A percentile compares a stretch with the other conserved stretches of the same genome.
These are phyloP conservation scores for Porites evermanni DNA, from an alignment of 92 coral and sea anemone species.

Conservation along the genomic window DNA sequence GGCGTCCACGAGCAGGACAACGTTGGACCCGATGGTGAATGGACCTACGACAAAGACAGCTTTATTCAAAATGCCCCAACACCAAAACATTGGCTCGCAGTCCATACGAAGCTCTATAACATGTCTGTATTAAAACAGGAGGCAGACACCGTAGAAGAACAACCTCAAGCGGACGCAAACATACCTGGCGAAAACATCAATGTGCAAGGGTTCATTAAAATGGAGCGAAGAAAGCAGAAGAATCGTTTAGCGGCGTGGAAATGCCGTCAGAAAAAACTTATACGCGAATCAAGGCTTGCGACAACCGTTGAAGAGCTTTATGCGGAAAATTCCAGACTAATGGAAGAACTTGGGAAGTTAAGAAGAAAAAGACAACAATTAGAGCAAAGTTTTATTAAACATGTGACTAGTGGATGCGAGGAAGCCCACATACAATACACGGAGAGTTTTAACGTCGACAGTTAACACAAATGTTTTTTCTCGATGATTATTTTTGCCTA, in stretches of 20 bases:
- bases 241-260: constrained; percentile 80
- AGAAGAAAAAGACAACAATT: constrained; percentile 59
- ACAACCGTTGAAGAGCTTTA: constrained; percentile 68
- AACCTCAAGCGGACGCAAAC: constrained; percentile 15
- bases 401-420: constrained; percentile 63
- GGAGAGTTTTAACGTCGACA: constrained; percentile 42
- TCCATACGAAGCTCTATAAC: constrained; percentile 63
- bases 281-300: constrained; percentile 64
- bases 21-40: constrained; percentile 24
- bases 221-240: constrained; percentile 54
- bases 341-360: constrained; percentile 60
- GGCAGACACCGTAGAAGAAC: constrained; percentile 19
- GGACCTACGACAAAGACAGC: constrained; percentile 10
- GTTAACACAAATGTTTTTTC: background rate
- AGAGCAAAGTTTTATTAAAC: constrained; percentile 63
- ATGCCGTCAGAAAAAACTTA: constrained; percentile 71
- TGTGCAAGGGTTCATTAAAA: constrained; percentile 62
- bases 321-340: constrained; percentile 66
- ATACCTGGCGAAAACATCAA: constrained; percentile 19
- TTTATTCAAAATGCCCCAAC: constrained; percentile 46
- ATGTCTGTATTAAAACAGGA: constrained; percentile 52
- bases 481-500: background rate
- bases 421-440: constrained; percentile 71
- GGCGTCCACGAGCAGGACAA: constrained; percentile 3
- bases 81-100: constrained; percentile 68